A percentile compares a stretch with the other conserved stretches of the same genome.
Evolutionary conservation across 2,113 vertebrate species (phyloP).

Genomic region (Rhombomys opimus): DNA sequence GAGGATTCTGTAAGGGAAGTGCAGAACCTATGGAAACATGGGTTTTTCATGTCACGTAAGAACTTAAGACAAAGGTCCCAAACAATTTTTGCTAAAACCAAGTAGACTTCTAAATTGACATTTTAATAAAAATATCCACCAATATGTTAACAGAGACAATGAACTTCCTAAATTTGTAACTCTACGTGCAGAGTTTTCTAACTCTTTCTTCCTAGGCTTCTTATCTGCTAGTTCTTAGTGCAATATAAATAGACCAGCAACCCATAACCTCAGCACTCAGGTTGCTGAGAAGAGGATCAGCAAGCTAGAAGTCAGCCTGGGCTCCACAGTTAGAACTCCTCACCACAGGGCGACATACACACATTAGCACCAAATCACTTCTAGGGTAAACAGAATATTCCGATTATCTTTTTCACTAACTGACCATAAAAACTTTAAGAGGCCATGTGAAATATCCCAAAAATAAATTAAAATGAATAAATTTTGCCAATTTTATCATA

Average conservation of each 20-base stretch:
- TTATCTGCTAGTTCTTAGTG: slow-evolving; percentile 39
- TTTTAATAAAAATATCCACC: slow-evolving; percentile 55
- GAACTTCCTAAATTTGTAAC: background rate
- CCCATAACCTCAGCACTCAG: background rate
- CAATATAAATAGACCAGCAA: slow-evolving; percentile 26
- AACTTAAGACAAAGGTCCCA: slow-evolving; percentile 33
- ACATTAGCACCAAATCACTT: slow-evolving; percentile 34
- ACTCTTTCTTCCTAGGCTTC: background rate
- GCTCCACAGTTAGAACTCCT: background rate
- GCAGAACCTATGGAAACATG: slow-evolving; percentile 85
- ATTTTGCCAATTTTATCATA: background rate
- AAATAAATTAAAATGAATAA: slow-evolving; percentile 49
- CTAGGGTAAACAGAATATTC: background rate
- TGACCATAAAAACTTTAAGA: background rate
- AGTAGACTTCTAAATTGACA: slow-evolving; percentile 40
- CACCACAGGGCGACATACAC: background rate
- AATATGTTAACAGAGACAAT: slow-evolving; percentile 38
- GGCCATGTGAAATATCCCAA: background rate
- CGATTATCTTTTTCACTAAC: slow-evolving; percentile 31
- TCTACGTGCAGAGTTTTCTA: slow-evolving; percentile 24
- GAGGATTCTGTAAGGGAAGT: slow-evolving; percentile 87
- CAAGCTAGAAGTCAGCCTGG: too few relatives aligned
- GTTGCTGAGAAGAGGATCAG: background rate
- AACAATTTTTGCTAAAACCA: slow-evolving; percentile 44
- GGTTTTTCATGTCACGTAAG: slow-evolving; percentile 66